Percentiles rank a stretch among this genome's conserved stretches.
Conservation (phyloP, 2,113 vertebrate species). For the Colinus virginianus region DNA sequence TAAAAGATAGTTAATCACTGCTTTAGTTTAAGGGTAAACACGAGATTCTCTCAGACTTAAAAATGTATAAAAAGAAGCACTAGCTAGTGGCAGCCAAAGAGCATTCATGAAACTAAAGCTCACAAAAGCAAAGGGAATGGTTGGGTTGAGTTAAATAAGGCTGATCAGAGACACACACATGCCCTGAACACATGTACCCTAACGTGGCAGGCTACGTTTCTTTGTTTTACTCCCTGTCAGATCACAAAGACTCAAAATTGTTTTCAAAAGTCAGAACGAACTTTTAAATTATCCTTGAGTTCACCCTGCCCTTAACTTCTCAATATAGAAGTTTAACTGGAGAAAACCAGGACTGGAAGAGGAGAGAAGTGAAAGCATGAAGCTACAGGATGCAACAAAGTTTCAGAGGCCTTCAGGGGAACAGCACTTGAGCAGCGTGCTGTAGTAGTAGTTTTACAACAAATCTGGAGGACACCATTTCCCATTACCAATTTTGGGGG, state of each 20-base stretch:
- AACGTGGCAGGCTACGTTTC: background rate
- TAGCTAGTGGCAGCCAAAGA: background rate
- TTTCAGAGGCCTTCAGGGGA: background rate
- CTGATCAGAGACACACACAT: background rate
- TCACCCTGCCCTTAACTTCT: background rate
- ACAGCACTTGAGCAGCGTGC: background rate
- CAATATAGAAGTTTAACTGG: background rate
- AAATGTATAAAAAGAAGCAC: background rate
- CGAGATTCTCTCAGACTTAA: background rate
- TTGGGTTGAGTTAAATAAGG: background rate
- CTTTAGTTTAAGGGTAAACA: background rate
- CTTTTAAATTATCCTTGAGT: constrained; percentile 17
- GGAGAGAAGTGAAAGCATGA: background rate
- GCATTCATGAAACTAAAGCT: background rate
- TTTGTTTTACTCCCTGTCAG: constrained; percentile 38
- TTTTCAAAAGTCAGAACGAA: constrained; percentile 18
- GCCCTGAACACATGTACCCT: background rate
- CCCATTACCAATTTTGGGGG: background rate
- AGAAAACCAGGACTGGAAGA: background rate
- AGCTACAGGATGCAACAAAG: background rate
- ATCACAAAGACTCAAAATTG: background rate
- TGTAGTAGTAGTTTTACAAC: background rate
- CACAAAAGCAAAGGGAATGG: background rate
- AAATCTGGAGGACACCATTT: background rate
- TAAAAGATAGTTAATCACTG: background rate